Evolutionary conservation across 2,797 vertebrate genomes (phyloP), one percentile per base, ranked within the genome.

Genomic region (Numenius phaeopus): DNA sequence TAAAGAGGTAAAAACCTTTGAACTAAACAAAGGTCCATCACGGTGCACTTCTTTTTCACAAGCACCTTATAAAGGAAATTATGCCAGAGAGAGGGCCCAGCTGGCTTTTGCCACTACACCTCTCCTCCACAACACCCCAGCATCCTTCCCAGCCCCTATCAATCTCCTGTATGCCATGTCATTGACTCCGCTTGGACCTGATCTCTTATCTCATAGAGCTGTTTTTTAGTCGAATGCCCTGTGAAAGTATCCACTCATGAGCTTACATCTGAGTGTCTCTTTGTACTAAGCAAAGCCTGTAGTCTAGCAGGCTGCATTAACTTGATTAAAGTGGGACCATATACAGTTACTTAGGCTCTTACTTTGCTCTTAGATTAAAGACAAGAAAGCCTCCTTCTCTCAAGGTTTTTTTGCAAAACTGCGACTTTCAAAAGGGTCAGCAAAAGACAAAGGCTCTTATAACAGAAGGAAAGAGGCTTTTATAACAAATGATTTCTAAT

Each of bases 1-100:
- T 99, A 99, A 99, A 99, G 99, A 99, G 98, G 98, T 98, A 99
- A 97, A 98, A 99, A 99, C 99, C 99, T 99, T 99, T 99, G 99
- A 99, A 99, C 99, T 99, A 99, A 99, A 99, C 99, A 99, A 99
- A 99, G 98, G 98, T 99, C 99, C 99, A 99, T 99, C 99, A 98
- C 96, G 49, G n/a, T 98, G 97, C 98, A 98, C 98, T 98, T 98
- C 98, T 98, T 98, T 98, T 96, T 99, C 98, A 98, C 98, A 98
- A 98, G 98, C 94, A 96, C 98, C 98, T 99, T 98, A 98, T 98
- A 98, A 98, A 98, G 98, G 98, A 98, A 99, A 98, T 98, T 97
- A 98, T 95, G 93, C 88, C 90, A 93, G 97, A 98, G 95, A 93
- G 96, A 96, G 97, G 89, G 89, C 97, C 97, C 98, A 98, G 97